These are phyloP conservation scores for Astropecten irregularis DNA, from an alignment of 53 echinoderm and acorn worm species.

Conservation along the genomic window DNA sequence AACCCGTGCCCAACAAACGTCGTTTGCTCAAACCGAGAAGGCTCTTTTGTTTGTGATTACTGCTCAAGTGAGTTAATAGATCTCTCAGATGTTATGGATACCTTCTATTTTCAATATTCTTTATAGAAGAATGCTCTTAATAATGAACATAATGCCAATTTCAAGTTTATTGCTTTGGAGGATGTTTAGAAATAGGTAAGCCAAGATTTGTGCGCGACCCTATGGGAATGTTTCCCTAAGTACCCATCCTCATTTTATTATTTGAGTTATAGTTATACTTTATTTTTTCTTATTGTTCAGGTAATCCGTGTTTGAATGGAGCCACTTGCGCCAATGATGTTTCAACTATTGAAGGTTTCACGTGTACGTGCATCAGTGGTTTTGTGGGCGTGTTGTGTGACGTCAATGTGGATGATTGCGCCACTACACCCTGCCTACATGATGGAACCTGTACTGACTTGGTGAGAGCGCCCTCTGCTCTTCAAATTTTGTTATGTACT, in stretches of 20 bases:
- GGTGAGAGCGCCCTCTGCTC: conserved; percentile 27
- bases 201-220: too few species aligned
- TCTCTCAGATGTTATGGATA: background rate
- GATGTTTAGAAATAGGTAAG: too few species aligned
- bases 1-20: conserved; percentile 74
- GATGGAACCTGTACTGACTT: conserved; percentile 58
- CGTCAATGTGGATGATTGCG: conserved; percentile 47
- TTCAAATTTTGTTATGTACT: too few species aligned
- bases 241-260: too few species aligned
- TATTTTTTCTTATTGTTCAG: background rate
- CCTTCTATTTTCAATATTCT: background rate
- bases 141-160: too few species aligned
- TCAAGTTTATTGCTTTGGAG: too few species aligned
- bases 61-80: conserved; percentile 64
- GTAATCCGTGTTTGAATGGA: conserved; percentile 74
- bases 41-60: conserved; percentile 80
- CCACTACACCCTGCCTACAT: conserved; percentile 68
- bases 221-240: too few species aligned
- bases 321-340: conserved; percentile 65
- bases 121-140: too few species aligned
- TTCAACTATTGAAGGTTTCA: conserved; percentile 43
- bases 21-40: conserved; percentile 62
- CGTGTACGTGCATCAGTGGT: conserved; percentile 73
- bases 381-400: conserved; percentile 71
- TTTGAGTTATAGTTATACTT: background rate